Percentiles rank a stretch among this genome's conserved stretches.
phyloP scores from a whole-genome alignment of 1,140 invertebrate species.

The Micrasema minimum region DNA sequence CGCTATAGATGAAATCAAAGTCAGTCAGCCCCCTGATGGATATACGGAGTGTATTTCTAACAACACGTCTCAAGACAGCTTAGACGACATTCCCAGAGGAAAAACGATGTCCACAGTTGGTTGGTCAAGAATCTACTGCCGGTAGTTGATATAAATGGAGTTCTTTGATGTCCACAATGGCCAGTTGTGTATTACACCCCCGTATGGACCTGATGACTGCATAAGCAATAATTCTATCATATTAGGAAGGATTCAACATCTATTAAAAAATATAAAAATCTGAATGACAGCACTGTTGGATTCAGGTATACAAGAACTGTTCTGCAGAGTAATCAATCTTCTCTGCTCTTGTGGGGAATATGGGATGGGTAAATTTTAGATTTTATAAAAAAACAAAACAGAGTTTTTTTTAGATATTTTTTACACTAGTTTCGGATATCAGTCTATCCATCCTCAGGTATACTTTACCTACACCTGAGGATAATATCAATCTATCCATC shows the following conservation, averaged over 20 bases:
- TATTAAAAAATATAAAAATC: constrained; percentile 44
- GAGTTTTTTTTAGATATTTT: too few species aligned
- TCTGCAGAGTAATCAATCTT: too few species aligned
- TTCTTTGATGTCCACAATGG: constrained; percentile 43
- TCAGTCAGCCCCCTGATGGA: constrained; percentile 29
- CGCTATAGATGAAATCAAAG: constrained; percentile 31
- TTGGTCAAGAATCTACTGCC: constrained; percentile 46
- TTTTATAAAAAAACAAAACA: too few species aligned
- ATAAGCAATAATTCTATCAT: constrained; percentile 50
- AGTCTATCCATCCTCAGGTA: too few species aligned
- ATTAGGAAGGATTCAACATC: constrained; percentile 50
- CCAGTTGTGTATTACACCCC: constrained; percentile 38
- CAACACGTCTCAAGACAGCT: not conserved
- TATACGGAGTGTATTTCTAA: constrained; percentile 4
- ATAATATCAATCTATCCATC: too few species aligned
- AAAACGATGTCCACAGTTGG: constrained; percentile 43
- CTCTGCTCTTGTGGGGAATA: too few species aligned
- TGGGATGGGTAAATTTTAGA: too few species aligned
- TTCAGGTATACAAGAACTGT: too few species aligned
- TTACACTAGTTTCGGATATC: too few species aligned
- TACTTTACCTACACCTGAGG: too few species aligned
- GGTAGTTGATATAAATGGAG: constrained; percentile 40
- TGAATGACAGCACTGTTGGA: too few species aligned
- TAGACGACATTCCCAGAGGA: constrained; percentile 10
- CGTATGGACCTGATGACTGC: constrained; percentile 46